These are phyloP conservation scores for Liodrosophila aerea DNA, from an alignment of 2,888 invertebrate genomes.

Conservation along the genomic window DNA sequence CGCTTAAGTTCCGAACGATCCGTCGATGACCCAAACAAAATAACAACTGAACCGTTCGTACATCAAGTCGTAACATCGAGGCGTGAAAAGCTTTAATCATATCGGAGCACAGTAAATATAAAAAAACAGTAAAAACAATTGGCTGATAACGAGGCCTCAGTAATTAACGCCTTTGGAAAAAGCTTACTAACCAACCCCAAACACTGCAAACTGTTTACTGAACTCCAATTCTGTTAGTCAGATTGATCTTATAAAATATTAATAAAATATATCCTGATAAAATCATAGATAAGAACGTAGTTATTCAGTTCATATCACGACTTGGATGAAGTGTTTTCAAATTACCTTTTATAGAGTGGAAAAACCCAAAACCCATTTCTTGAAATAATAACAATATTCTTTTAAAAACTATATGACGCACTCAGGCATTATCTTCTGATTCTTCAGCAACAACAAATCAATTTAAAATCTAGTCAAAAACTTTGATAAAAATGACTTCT, in stretches of 20 bases:
- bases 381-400: no score
- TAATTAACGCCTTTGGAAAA: slow-evolving; percentile 44
- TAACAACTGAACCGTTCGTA: slow-evolving; percentile 53
- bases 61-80: slow-evolving; percentile 35
- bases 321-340: no score
- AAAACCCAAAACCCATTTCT: no score
- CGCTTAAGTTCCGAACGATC: slow-evolving; percentile 11
- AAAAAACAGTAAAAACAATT: slow-evolving; percentile 19
- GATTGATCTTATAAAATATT: neutral
- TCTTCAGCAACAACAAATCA: neutral
- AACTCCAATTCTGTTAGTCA: neutral
- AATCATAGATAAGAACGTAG: neutral
- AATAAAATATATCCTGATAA: neutral
- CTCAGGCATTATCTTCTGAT: no score
- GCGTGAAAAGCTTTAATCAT: slow-evolving; percentile 65
- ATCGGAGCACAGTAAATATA: slow-evolving; percentile 36
- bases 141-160: slow-evolving; percentile 50
- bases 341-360: no score
- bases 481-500: slow-evolving; percentile 19
- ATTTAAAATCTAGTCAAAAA: slow-evolving; percentile 6
- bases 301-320: no score
- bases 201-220: slow-evolving; percentile 2
- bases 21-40: slow-evolving; percentile 46
- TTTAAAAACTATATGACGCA: no score
- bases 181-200: slow-evolving; percentile 12